Base-by-base conservation (phyloP, 2,888 invertebrate species). In the Dynastes hyllus region DNA sequence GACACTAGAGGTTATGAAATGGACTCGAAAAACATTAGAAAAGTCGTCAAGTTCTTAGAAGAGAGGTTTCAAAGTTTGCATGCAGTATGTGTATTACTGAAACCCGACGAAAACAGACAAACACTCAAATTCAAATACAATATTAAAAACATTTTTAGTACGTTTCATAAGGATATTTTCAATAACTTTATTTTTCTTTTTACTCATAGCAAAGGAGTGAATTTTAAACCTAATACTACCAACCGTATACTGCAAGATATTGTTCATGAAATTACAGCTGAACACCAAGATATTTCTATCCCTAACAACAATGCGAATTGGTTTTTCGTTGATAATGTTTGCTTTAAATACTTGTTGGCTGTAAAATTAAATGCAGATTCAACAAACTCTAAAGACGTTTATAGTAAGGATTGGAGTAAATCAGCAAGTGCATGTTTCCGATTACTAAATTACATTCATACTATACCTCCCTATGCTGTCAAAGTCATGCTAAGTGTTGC, bases 331-430 rank as follows among this genome's bases (percentile, higher is more conserved):
- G 71, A 71, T 71, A 71, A 71, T 9, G 37, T 16, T 55, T 55
- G 58, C 16, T 71, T 58, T 58, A 55, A 9, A 16, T 71, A 71
- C 40, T 55, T 71, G 22, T 16, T 71, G 4, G 55, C 71, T 71
- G 71, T 71, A 32, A 58, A 71, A 16, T 53, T 71, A 13, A 16
- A 22, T 8, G 37, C n/a, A 37, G 58, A 71, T 37, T 37, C 71
- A 16, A 5, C 2, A 16, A 37, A 37, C 16, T 32, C 32, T 11
- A 58, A 16, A 22, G 55, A 58, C n/a, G 22, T 58, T 22, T 58
- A 58, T 22, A 4, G 27, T 4, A 8, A 58, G 1, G 13, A 58
- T 27, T 58, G 55, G 55, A 58, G 1, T 22, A 58, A 58, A 8
- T 58, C 55, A 58, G 16, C 3, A 2, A 2, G 6, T 2, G 22